These are phyloP conservation scores for Neuroterus valhalla DNA, from an alignment of 1,140 invertebrate species.

Conservation along the genomic window DNA sequence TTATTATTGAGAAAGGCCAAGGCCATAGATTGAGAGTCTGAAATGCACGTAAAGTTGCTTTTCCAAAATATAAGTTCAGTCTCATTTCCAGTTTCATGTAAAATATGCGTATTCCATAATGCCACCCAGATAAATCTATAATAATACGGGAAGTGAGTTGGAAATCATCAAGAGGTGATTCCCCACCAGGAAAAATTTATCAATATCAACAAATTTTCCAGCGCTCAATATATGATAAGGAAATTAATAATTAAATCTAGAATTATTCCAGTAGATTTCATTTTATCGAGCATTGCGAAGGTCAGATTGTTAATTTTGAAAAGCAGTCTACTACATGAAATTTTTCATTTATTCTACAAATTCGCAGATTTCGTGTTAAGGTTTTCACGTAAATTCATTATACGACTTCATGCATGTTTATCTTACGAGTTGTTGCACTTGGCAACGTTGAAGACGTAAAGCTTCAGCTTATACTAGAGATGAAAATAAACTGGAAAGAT, in stretches of 20 bases:
- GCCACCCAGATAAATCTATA: slow-evolving; percentile 55
- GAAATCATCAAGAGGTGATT: too few relatives aligned
- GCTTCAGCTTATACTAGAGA: slow-evolving; percentile 11
- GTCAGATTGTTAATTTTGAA: not conserved
- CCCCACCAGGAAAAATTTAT: too few relatives aligned
- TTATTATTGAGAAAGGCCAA: slow-evolving; percentile 47
- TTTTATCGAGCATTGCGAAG: not conserved
- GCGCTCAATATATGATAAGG: too few relatives aligned
- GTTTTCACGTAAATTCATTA: slow-evolving; percentile 28
- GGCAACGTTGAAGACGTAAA: slow-evolving; percentile 17
- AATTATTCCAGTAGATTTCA: not conserved
- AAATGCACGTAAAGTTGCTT: slow-evolving; percentile 41
- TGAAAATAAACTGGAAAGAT: slow-evolving; percentile 27
- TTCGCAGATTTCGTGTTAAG: slow-evolving; percentile 12
- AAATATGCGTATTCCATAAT: slow-evolving; percentile 53
- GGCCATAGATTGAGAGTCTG: slow-evolving; percentile 42
- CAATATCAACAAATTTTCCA: too few relatives aligned
- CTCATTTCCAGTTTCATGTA: slow-evolving; percentile 35
- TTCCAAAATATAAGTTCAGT: not conserved
- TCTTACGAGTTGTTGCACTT: slow-evolving; percentile 27
- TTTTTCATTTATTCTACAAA: slow-evolving; percentile 16
- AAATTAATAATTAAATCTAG: slow-evolving; percentile 7
- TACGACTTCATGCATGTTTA: slow-evolving; percentile 27
- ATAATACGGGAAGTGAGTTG: not conserved
- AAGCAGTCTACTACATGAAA: not conserved